A percentile compares a stretch with the other conserved stretches of the same genome.
Evolutionary conservation across 64 coral and sea anemone species (phyloP).

Genomic region (Dendrophyllia cribrosa): DNA sequence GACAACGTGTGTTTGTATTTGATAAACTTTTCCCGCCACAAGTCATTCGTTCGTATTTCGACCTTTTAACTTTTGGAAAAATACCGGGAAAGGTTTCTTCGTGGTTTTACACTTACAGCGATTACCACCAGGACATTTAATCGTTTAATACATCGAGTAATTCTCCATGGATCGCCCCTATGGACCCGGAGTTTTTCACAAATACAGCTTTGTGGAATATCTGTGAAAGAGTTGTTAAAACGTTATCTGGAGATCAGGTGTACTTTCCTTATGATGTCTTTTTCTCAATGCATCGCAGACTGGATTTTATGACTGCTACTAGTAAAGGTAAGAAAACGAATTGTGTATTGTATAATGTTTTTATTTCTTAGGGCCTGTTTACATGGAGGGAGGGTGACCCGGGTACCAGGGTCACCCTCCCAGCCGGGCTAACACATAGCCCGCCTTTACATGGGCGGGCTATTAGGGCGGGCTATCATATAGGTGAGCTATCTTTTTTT

Average conservation of each 20-base stretch:
- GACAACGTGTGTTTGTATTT: constrained; percentile 57
- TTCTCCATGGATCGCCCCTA: constrained; percentile 82
- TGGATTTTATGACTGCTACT: constrained; percentile 81
- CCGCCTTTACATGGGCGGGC: no score
- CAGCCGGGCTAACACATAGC: no score
- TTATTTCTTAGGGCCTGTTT: no score
- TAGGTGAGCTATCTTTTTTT: no score
- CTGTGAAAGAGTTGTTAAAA: constrained; percentile 22
- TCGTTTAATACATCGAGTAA: constrained; percentile 65
- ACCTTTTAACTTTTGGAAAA: constrained; percentile 51
- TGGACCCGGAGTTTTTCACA: constrained; percentile 74
- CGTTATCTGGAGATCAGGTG: constrained; percentile 56
- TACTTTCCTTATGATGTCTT: constrained; percentile 71
- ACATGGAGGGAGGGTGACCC: no score
- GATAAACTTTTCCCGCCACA: constrained; percentile 59
- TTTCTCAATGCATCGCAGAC: constrained; percentile 76
- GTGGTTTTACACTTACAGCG: constrained; percentile 74
- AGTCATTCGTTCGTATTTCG: constrained; percentile 25
- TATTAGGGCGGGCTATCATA: no score
- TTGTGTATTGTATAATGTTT: no score
- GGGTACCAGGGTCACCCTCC: no score
- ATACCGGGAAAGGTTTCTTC: constrained; percentile 67
- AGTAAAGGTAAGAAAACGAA: constrained; percentile 7
- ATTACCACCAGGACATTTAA: constrained; percentile 50
- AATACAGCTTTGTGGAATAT: constrained; percentile 69